A percentile compares a stretch with the other conserved stretches of the same genome.
These are phyloP conservation scores for Actenoides lindsayi DNA, from an alignment of 2,113 vertebrate genomes.

Conservation along the genomic window DNA sequence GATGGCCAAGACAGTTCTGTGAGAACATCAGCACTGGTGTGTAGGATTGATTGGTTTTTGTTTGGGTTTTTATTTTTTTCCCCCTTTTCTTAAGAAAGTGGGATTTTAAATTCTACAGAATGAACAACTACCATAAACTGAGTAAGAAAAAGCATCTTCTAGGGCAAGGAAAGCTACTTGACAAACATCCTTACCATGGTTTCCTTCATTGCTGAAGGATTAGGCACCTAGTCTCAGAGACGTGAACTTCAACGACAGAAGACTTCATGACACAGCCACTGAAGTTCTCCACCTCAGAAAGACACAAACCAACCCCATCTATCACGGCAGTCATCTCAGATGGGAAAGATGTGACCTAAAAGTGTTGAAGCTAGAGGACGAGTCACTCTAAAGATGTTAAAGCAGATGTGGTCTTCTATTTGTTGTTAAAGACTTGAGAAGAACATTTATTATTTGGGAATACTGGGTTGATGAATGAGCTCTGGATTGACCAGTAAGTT, in stretches of 20 bases:
- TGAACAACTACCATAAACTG: neutral
- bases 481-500: neutral
- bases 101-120: neutral
- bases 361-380: neutral
- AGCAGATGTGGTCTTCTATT: rapidly evolving
- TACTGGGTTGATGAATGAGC: neutral
- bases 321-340: neutral
- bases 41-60: neutral
- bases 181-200: neutral
- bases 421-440: neutral
- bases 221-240: neutral
- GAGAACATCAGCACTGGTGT: neutral
- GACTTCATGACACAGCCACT: neutral
- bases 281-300: neutral
- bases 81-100: neutral
- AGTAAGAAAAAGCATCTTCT: neutral
- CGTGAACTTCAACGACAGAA: neutral
- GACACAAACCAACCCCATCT: neutral
- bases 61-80: neutral
- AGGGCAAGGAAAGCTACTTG: neutral
- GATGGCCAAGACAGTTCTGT: neutral
- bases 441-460: neutral
- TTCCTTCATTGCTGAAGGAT: neutral
- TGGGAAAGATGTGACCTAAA: neutral
- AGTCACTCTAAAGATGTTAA: neutral